Conservation (phyloP, 2,888 invertebrate species). For the Hylaea fasciaria region DNA sequence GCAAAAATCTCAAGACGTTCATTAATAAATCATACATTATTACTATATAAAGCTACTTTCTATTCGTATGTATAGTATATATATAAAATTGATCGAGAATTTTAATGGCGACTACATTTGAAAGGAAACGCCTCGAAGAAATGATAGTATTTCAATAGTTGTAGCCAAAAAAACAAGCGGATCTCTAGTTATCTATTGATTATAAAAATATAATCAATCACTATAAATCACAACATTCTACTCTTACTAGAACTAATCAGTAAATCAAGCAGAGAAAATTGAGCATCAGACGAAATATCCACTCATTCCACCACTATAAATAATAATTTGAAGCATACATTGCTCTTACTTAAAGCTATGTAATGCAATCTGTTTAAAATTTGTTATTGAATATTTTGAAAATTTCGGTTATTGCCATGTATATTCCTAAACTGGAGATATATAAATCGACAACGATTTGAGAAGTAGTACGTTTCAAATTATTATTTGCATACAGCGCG, state of each 20-base stretch:
- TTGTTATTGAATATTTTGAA: too few species aligned
- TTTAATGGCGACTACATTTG: constrained; percentile 56
- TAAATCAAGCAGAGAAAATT: constrained; percentile 74
- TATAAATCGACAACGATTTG: not conserved
- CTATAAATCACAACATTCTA: constrained; percentile 48
- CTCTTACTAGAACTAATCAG: constrained; percentile 61
- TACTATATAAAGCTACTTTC: constrained; percentile 58
- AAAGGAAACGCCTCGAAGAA: constrained; percentile 55
- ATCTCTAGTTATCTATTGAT: constrained; percentile 51
- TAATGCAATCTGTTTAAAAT: too few species aligned
- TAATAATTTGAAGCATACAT: constrained; percentile 73
- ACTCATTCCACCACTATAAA: constrained; percentile 72
- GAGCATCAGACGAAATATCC: constrained; percentile 76
- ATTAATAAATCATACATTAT: constrained; percentile 41
- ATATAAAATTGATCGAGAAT: constrained; percentile 3
- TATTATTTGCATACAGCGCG: constrained; percentile 60
- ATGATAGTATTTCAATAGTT: constrained; percentile 58
- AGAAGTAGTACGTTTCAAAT: constrained; percentile 66
- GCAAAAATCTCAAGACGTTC: constrained; percentile 54
- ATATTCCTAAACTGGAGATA: not conserved
- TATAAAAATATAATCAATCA: constrained; percentile 45
- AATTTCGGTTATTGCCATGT: too few species aligned
- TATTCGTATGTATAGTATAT: not conserved
- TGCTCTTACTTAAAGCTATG: not conserved
- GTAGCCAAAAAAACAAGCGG: constrained; percentile 68